Evolutionary conservation across 2,888 invertebrate species (phyloP).

Genomic region (Apomyelois bistriatella): DNA sequence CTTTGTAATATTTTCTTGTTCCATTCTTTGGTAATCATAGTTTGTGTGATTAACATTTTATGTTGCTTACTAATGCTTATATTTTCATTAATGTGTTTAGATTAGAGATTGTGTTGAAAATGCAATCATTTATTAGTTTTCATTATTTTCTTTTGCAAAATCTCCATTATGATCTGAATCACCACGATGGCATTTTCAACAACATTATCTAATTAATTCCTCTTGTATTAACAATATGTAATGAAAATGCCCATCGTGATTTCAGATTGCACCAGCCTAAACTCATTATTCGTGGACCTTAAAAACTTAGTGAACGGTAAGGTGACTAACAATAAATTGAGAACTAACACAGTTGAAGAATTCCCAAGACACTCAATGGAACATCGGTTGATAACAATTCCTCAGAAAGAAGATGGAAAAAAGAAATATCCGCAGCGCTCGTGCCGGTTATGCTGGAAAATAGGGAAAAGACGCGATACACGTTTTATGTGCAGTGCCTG

Average conservation of each 20-base stretch:
- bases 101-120: constrained; percentile 75
- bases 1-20: neutral
- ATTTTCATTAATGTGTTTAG: constrained; percentile 30
- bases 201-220: constrained; percentile 29
- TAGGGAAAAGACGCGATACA: constrained; percentile 70
- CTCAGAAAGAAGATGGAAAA: constrained; percentile 78
- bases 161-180: constrained; percentile 65
- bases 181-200: constrained; percentile 81
- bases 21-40: neutral
- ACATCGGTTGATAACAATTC: constrained; percentile 71
- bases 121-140: constrained; percentile 71
- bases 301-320: constrained; percentile 77
- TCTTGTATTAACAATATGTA: constrained; percentile 23
- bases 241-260: constrained; percentile 79
- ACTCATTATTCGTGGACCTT: constrained; percentile 73
- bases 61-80: constrained; percentile 45
- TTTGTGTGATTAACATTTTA: constrained; percentile 17
- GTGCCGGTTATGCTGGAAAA: constrained; percentile 75
- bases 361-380: constrained; percentile 51
- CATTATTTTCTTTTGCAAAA: constrained; percentile 67
- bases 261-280: constrained; percentile 76
- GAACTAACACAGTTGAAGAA: constrained; percentile 53
- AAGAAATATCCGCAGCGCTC: constrained; percentile 77
- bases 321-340: constrained; percentile 53
- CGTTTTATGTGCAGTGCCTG: constrained; percentile 74